Percentiles rank a stretch among this genome's conserved stretches.
These are phyloP conservation scores for Leucopsar rothschildi DNA, from an alignment of 2,113 vertebrate species.

Conservation along the genomic window DNA sequence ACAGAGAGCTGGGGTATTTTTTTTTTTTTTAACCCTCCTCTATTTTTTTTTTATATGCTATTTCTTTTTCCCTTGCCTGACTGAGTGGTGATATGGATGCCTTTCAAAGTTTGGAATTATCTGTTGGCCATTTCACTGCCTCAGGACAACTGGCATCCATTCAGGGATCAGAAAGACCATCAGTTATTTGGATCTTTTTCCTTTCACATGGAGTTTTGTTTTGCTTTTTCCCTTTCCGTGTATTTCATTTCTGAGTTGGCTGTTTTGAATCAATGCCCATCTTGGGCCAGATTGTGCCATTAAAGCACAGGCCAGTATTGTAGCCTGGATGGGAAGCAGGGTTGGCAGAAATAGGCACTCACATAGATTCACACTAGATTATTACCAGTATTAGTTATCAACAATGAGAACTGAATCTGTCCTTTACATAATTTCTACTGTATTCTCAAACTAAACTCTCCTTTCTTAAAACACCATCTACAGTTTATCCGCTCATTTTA, in stretches of 20 bases:
- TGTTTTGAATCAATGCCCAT: conserved; percentile 46
- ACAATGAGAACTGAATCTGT: neutral
- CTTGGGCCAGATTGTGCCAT: conserved; percentile 50
- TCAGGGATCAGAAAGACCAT: conserved; percentile 50
- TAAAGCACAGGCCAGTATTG: conserved; percentile 10
- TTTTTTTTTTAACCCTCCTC: neutral
- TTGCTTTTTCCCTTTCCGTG: conserved; percentile 45
- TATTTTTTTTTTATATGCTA: neutral
- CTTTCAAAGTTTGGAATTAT: conserved; percentile 57
- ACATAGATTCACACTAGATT: neutral
- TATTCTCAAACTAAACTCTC: neutral
- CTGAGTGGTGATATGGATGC: neutral
- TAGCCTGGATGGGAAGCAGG: neutral
- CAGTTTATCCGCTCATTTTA: neutral
- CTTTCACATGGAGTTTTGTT: conserved; percentile 57
- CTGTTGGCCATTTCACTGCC: conserved; percentile 42
- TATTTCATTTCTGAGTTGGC: conserved; percentile 35
- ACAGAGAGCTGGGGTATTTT: neutral
- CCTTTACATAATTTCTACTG: neutral
- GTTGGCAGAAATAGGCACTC: conserved; percentile 10
- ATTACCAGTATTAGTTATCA: neutral
- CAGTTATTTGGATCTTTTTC: conserved; percentile 56
- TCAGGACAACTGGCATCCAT: conserved; percentile 35
- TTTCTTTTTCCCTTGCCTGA: neutral
- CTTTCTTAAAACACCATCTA: neutral